These are phyloP conservation scores for Conus ventricosus DNA, from an alignment of 1,140 invertebrate species.

Conservation along the genomic window DNA sequence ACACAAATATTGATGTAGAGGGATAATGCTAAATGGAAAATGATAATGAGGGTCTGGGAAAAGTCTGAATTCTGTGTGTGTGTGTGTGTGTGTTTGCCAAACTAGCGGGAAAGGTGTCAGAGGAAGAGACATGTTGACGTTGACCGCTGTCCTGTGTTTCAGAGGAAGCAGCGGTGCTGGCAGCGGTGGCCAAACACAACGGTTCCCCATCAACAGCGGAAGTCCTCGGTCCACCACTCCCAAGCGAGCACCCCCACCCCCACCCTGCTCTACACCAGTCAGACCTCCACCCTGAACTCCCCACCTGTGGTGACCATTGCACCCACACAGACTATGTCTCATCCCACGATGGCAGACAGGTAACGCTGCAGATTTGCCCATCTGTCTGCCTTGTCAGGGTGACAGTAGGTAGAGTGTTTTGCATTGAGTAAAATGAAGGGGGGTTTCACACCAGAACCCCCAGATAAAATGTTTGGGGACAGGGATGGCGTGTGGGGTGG, in stretches of 20 bases:
- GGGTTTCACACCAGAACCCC: no score
- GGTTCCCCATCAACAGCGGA: conserved; percentile 49
- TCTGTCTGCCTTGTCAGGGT: background rate
- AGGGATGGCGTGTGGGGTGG: no score
- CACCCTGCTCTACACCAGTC: conserved; percentile 61
- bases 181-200: conserved; percentile 40
- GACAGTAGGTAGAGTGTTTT: no score
- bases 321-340: conserved; percentile 71
- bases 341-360: conserved; percentile 57
- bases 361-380: background rate
- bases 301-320: conserved; percentile 76
- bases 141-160: conserved; percentile 34
- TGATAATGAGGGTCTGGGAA: no score
- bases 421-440: no score
- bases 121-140: no score
- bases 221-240: conserved; percentile 67
- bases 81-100: no score
- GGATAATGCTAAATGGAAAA: no score
- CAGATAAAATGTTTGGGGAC: no score
- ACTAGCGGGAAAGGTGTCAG: no score
- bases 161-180: conserved; percentile 52
- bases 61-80: no score
- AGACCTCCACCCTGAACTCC: conserved; percentile 62
- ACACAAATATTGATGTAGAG: no score
- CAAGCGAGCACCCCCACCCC: conserved; percentile 62